Conservation (phyloP, 2,113 vertebrate species). For the Chionodraco myersi region DNA sequence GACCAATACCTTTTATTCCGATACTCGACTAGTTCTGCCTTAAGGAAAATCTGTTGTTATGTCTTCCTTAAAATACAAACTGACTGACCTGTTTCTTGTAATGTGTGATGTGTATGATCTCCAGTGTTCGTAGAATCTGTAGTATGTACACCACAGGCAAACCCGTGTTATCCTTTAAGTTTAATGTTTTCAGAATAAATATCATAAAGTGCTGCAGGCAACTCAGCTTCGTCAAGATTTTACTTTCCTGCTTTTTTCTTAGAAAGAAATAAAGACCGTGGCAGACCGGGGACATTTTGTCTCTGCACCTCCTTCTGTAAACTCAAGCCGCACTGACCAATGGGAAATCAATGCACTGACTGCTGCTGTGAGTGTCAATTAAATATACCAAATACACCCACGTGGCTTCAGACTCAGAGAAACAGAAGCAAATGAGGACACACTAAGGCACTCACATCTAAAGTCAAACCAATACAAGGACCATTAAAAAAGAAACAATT, state of each 20-base stretch:
- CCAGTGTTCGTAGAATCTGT: background rate
- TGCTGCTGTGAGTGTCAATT: slow-evolving; percentile 70
- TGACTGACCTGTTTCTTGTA: background rate
- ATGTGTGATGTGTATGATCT: background rate
- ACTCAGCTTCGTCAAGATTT: slow-evolving; percentile 7
- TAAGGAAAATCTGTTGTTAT: background rate
- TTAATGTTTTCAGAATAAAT: background rate
- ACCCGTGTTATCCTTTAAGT: background rate
- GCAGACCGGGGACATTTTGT: slow-evolving; percentile 41
- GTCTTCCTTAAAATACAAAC: background rate
- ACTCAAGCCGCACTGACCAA: slow-evolving; percentile 70
- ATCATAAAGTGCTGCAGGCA: background rate
- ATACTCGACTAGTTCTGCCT: background rate
- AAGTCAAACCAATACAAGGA: slow-evolving; percentile 21
- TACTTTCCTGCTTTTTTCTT: slow-evolving; percentile 3
- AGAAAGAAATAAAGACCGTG: slow-evolving; percentile 22
- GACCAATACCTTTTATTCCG: background rate
- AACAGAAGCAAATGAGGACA: slow-evolving; percentile 54
- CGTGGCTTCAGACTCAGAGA: slow-evolving; percentile 55
- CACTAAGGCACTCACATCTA: background rate
- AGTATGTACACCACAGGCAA: background rate
- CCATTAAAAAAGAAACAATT: slow-evolving; percentile 53
- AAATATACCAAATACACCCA: slow-evolving; percentile 67
- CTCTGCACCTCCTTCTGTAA: slow-evolving; percentile 63
- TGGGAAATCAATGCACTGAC: slow-evolving; percentile 79